Percentiles rank a stretch among this genome's conserved stretches.
Evolutionary conservation across 2,888 invertebrate genomes (phyloP).

Genomic region (Pammene fasciana): DNA sequence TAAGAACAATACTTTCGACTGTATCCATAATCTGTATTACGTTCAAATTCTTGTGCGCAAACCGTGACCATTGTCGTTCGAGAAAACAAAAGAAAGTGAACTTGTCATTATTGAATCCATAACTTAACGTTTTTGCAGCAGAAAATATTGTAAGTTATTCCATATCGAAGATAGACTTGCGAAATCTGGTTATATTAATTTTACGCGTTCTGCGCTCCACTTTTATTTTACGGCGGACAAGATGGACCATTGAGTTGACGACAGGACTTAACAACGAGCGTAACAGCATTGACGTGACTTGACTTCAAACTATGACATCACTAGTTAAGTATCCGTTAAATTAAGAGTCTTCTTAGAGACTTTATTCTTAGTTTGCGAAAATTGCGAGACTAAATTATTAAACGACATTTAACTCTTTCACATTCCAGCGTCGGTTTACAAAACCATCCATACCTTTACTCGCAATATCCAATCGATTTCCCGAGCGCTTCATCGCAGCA

Average conservation of each 20-base stretch:
- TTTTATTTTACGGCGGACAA: conserved; percentile 25
- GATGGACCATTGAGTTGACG: conserved; percentile 13
- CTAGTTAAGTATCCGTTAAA: conserved; percentile 27
- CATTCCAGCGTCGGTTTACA: conserved; percentile 80
- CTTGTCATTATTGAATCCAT: conserved; percentile 27
- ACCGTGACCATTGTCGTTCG: conserved; percentile 38
- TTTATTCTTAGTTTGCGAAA: background rate
- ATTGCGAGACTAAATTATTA: background rate
- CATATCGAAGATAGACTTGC: conserved; percentile 18
- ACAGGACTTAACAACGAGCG: conserved; percentile 14
- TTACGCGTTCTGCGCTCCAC: conserved; percentile 24
- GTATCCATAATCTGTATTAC: conserved; percentile 25
- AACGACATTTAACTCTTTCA: conserved; percentile 58
- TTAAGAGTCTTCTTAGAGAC: background rate
- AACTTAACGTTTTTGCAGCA: conserved; percentile 27
- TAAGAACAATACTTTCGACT: conserved; percentile 35
- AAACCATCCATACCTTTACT: conserved; percentile 80
- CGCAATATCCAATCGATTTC: conserved; percentile 82
- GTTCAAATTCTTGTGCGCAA: conserved; percentile 23
- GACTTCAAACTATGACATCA: conserved; percentile 17
- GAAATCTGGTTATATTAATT: conserved; percentile 18
- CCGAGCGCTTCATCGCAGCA: conserved; percentile 81
- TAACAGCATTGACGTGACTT: conserved; percentile 26
- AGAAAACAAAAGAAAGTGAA: conserved; percentile 40
- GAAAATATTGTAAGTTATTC: conserved; percentile 28